Evolutionary conservation across 1,140 invertebrate species (phyloP), one percentile per base, ranked within the genome.

Genomic region (Caerostris extrusa): DNA sequence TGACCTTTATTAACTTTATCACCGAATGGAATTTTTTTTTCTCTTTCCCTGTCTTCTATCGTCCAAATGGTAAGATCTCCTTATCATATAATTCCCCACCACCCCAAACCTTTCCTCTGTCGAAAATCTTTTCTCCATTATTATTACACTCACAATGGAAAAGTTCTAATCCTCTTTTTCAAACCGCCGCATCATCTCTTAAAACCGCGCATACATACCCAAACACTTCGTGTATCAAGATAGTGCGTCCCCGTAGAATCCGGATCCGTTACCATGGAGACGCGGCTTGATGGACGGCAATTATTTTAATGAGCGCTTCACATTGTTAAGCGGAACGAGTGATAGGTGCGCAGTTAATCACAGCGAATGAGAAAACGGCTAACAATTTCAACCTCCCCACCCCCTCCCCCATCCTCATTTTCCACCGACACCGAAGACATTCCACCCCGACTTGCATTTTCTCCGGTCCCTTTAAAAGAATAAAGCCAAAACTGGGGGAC

Each of bases 271-370:
- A 58, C 83, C 83, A 93, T 93, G 91, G 83, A 14, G 55, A 85
- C 90, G 50, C 5, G 60, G 81, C 19, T 88, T 93, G 92, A 93
- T 93, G 92, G 92, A 93, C 92, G 92, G 92, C 92, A 93, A 93
- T 93, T 93, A 93, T 93, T 93, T 93, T 88, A 93, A 93, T 93
- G 85, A 93, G 92, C 92, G 92, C 92, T 93, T 93, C 92, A 89
- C 85, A 89, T 93, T 93, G 92, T 93, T 93, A 93, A 93, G 19
- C 86, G 85, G 92, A 69, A 93, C 85, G 92, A 88, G 89, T 93
- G 92, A 93, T 88, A 88, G 92, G 85, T 89, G 85, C 92, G 86
- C 92, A 93, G 92, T 93, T 93, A 93, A 93, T 93, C 92, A 93
- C 91, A 83, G 87, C 91, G 91, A 93, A 93, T 93, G 83, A 71